phyloP scores from a whole-genome alignment of 2,888 invertebrate genomes.

The Ectropis crepuscularia region DNA sequence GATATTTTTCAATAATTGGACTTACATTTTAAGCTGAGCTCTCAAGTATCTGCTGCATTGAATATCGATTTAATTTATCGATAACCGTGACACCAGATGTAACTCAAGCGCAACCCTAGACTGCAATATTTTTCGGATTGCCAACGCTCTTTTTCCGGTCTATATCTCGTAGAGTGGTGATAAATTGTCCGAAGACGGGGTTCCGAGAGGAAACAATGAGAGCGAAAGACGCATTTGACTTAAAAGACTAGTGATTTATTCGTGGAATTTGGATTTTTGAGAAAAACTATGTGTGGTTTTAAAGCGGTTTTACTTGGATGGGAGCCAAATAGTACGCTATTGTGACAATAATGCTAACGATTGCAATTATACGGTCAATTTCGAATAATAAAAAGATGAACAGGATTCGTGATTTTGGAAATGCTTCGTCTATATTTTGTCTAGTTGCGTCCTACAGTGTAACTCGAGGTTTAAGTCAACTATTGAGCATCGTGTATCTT shows the following conservation, averaged over 20 bases:
- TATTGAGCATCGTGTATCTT: too few species aligned
- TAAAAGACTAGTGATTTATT: conserved; percentile 34
- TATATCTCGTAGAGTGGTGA: conserved; percentile 43
- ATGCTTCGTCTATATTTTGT: too few species aligned
- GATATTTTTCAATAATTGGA: too few species aligned
- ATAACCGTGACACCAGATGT: not conserved
- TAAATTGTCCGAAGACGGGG: conserved; percentile 43
- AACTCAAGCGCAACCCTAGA: conserved; percentile 26
- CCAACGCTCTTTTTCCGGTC: conserved; percentile 38
- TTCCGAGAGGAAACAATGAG: conserved; percentile 36
- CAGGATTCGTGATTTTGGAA: too few species aligned
- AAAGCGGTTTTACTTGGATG: not conserved
- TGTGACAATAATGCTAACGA: not conserved
- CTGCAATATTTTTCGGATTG: conserved; percentile 39
- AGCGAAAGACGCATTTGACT: conserved; percentile 38
- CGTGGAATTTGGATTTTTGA: conserved; percentile 28
- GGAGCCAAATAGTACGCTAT: not conserved
- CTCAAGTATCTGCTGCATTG: too few species aligned
- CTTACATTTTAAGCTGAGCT: too few species aligned
- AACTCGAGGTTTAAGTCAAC: too few species aligned
- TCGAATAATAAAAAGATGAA: too few species aligned
- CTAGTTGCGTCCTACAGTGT: too few species aligned
- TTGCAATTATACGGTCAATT: too few species aligned
- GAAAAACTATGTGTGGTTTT: conserved; percentile 15
- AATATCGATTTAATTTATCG: too few species aligned